Percentiles rank a stretch among this genome's conserved stretches.
These are phyloP conservation scores for Thamnophis sirtalis DNA, from an alignment of 2,113 vertebrate species.

Conservation along the genomic window DNA sequence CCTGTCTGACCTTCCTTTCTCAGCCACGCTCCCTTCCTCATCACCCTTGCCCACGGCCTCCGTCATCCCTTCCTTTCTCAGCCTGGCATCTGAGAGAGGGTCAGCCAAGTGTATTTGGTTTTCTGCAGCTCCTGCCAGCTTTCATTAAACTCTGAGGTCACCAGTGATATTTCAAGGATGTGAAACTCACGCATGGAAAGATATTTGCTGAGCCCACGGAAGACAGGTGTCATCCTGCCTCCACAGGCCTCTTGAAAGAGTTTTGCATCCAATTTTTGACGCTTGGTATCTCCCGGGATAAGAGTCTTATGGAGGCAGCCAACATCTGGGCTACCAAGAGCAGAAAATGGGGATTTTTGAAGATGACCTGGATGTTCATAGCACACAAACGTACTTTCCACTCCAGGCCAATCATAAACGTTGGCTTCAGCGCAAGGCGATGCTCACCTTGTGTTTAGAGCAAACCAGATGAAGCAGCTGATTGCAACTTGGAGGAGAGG, in stretches of 20 bases:
- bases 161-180: neutral
- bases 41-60: neutral
- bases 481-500: too few relatives aligned
- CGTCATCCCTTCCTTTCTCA: neutral
- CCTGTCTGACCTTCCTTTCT: too few relatives aligned
- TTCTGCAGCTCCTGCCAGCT: neutral
- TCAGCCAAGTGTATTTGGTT: neutral
- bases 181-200: neutral
- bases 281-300: neutral
- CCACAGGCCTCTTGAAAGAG: neutral
- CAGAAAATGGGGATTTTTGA: neutral
- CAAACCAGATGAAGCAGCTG: neutral
- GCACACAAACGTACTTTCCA: neutral
- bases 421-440: neutral
- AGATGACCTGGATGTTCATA: too few relatives aligned
- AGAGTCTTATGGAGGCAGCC: neutral
- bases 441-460: neutral
- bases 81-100: neutral
- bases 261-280: neutral
- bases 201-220: neutral
- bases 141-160: neutral
- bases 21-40: neutral
- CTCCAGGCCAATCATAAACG: neutral
- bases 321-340: neutral
- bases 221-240: neutral